Evolutionary conservation across 2,797 vertebrate species (phyloP), one percentile per base, ranked within the genome.

Genomic region (Pteronotus mesoamericanus): DNA sequence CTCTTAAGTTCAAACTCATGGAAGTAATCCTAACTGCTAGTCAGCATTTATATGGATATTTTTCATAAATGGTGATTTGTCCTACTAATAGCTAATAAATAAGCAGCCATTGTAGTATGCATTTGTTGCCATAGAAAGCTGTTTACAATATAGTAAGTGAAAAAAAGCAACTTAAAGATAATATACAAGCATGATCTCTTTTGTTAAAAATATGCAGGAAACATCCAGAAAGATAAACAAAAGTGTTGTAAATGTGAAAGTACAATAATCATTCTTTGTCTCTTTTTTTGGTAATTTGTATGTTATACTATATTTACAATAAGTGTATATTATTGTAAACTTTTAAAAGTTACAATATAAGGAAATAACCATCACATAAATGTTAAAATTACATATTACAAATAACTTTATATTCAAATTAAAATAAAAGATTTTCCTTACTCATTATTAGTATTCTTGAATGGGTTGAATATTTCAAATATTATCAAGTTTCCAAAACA

Each of bases 361-460:
- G 71, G 19, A 84, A 93, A 61, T 9, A 91, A 24, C 6, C 42
- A 82, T 72, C 86, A 91, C 6, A 29, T 5, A 72, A 86, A 82
- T 24, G 24, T 55, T 74, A 85, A 86, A 91, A 93, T 59, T 29
- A 44, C 42, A 71, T 66, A 72, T 19, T 74, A 44, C 21, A 94
- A 74, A 83, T 88, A 92, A 95, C 44, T 97, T 94, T 48, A 48
- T 89, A 93, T 82, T 82, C 12, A 94, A 77, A 88, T 93, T 78
- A 86, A 89, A 79, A 86, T 32, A 9, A 0, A 85, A 14, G 4
- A 59, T 37, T 86, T 94, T 91, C 68, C 51, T 88, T 88, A 86
- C 18, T 91, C 39, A 95, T 11, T 68, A 92, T 59, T 14, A 95
- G 11, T 68, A 92, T 59, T 14, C 39, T 16, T 86, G 11, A 83